These are phyloP conservation scores for Chironomus striatipennis DNA, from an alignment of 1,140 invertebrate species.

Conservation along the genomic window DNA sequence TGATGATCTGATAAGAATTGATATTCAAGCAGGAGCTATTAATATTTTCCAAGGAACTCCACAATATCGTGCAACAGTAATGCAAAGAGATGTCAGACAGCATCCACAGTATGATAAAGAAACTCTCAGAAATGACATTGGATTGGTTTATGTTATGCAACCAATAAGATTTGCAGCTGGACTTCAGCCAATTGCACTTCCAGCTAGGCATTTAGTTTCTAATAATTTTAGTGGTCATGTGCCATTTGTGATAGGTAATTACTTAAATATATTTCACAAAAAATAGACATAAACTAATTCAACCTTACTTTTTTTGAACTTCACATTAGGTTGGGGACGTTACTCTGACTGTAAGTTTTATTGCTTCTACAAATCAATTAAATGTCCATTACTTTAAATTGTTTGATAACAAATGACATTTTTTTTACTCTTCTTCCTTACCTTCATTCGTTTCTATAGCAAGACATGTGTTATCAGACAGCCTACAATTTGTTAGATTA, in stretches of 20 bases:
- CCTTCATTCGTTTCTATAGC: neutral
- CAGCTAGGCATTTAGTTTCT: neutral
- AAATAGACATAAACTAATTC: no score
- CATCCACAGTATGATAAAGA: neutral
- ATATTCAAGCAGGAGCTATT: neutral
- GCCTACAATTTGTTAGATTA: neutral
- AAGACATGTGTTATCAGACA: neutral
- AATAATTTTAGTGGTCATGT: neutral
- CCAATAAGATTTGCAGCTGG: neutral
- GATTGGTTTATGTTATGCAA: neutral
- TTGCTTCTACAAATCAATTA: neutral
- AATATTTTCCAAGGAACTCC: neutral
- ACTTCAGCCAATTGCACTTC: neutral
- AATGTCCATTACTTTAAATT: no score
- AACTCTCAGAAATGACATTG: neutral
- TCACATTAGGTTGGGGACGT: neutral
- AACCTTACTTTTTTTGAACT: no score
- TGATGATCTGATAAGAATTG: slow-evolving; percentile 3
- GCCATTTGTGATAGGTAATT: neutral
- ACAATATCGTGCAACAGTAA: neutral
- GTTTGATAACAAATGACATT: neutral
- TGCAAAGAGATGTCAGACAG: neutral
- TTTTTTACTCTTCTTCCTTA: neutral
- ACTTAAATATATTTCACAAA: neutral
- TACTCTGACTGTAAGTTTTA: neutral